Conservation (phyloP, 2,888 invertebrate species). For the Catocala fraxini region DNA sequence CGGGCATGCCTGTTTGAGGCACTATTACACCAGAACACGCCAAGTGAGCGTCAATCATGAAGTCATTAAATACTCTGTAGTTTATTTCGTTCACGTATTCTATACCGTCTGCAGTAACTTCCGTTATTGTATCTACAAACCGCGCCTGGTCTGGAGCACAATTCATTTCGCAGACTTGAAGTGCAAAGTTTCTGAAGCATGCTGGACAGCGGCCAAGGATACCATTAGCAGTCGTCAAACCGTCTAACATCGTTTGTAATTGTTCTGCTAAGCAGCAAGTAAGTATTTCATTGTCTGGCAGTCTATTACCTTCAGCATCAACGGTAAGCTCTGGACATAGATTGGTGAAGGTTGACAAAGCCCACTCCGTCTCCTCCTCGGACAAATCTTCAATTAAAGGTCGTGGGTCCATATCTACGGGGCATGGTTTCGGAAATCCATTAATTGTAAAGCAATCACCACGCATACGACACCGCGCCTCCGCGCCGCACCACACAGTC, state of each 20-base stretch:
- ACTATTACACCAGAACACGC: conserved; percentile 93
- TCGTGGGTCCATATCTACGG: conserved; percentile 56
- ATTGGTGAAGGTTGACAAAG: conserved; percentile 71
- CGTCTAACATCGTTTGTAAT: conserved; percentile 81
- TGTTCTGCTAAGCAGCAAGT: conserved; percentile 90
- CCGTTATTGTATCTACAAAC: conserved; percentile 65
- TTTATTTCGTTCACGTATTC: conserved; percentile 82
- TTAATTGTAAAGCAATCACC: conserved; percentile 62
- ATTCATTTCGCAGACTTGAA: conserved; percentile 93
- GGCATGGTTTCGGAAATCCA: conserved; percentile 65
- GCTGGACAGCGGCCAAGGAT: conserved; percentile 94
- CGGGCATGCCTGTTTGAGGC: conserved; percentile 91
- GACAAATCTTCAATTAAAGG: conserved; percentile 63
- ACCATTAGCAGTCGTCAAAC: conserved; percentile 89
- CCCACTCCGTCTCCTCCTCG: conserved; percentile 66
- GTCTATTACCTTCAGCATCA: conserved; percentile 69
- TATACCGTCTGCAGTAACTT: conserved; percentile 46
- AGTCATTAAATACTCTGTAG: conserved; percentile 87
- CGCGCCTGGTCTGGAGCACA: conserved; percentile 92
- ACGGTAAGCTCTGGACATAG: conserved; percentile 89
- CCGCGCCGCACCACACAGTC: conserved; percentile 59
- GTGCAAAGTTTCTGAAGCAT: conserved; percentile 92
- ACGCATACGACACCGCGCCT: conserved; percentile 70
- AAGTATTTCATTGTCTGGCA: conserved; percentile 68
- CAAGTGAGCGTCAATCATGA: conserved; percentile 89